phyloP scores from a whole-genome alignment of 1,140 invertebrate genomes.

The Theocolax elegans region DNA sequence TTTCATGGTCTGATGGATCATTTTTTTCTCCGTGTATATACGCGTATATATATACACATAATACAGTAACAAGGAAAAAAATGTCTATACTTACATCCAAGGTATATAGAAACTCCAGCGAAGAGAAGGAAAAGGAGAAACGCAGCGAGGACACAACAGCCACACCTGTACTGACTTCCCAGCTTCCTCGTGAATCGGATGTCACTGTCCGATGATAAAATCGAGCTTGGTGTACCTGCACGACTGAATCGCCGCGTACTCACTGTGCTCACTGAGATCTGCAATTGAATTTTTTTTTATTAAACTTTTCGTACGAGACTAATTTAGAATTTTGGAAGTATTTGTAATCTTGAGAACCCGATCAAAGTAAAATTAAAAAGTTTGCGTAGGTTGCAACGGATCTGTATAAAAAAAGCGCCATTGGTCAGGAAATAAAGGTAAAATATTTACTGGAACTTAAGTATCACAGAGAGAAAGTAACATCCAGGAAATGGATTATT shows the following conservation, averaged over 20 bases:
- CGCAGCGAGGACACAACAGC: constrained; percentile 85
- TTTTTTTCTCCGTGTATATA: no score
- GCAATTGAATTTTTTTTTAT: constrained; percentile 30
- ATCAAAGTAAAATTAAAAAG: no score
- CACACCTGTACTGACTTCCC: constrained; percentile 81
- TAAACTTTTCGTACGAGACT: neutral
- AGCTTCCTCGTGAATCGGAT: constrained; percentile 86
- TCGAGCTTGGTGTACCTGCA: constrained; percentile 76
- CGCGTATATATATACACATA: no score
- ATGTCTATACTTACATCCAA: constrained; percentile 80
- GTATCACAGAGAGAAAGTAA: no score
- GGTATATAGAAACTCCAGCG: constrained; percentile 84
- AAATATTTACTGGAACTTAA: no score
- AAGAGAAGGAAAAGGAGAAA: constrained; percentile 84
- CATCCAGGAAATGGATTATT: no score
- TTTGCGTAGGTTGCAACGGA: no score
- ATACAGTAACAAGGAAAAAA: neutral
- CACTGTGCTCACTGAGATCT: constrained; percentile 67
- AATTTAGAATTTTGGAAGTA: neutral
- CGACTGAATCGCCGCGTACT: constrained; percentile 66
- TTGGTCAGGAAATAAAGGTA: no score
- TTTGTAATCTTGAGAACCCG: no score
- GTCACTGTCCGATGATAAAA: constrained; percentile 84
- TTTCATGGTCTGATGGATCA: no score
- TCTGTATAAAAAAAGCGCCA: no score